Base-by-base conservation (phyloP, 92 coral and sea anemone genomes). In the Pocillopora meandrina region DNA sequence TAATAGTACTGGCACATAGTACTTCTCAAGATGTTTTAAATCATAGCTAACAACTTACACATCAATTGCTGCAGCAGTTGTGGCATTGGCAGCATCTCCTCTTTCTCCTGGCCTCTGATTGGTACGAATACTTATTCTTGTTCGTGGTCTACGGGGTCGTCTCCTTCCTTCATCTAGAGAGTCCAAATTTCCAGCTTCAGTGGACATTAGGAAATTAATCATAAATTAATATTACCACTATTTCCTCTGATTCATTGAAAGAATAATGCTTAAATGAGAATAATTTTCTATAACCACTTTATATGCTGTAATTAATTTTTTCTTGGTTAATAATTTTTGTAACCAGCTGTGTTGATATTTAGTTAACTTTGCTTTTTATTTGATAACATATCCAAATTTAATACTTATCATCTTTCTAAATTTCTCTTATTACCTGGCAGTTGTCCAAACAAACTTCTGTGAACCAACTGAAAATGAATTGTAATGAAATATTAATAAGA, bases 1-100 rank as follows among this genome's bases (percentile, higher is more conserved):
- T 70, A 3, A 70, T 7, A 16, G 14, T 10, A 6, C 42, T 14
- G 33, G 33, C 33, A 14, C 5, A 68, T 12, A 68, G 72, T 68
- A 23, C 16, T 35, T 21, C 63, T 42, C 14, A 75, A 75, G 52
- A 58, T 23, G 36, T 5, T 10, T 6, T 61, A 21, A 65, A 36
- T 59, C 23, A 56, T 1, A 49, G 56, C 2, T 9, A 72, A n/a
- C 31, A 72, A 78, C 97, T 93, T 87, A 93, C 97, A 89, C 89
- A 82, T 93, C 97, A 61, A 93, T 87, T 56, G 97, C 95, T 21
- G 97, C 92, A 23, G 93, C 93, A 49, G 92, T 91, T 6, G 92
- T 92, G 10, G 97, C 97, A 89, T 91, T 92, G 13, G 94, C 71
- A 71, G 94, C n/a, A 20, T 86, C 89, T 52, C 87, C 90, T 47